A percentile compares a stretch with the other conserved stretches of the same genome.
Conservation (phyloP, 2,797 vertebrate species). For the Phrynocephalus guinanensis region DNA sequence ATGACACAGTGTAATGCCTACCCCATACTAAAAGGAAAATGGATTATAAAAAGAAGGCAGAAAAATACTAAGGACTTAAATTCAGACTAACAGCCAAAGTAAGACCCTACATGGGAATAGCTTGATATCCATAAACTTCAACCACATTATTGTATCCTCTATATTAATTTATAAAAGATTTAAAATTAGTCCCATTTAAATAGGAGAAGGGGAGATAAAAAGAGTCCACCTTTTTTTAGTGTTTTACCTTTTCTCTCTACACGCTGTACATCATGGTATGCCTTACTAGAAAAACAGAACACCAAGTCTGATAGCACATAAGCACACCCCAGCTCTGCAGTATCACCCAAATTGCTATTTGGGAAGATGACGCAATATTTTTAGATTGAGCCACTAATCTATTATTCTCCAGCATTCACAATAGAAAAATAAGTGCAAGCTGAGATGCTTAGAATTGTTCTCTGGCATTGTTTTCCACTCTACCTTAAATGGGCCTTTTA, state of each 20-base stretch:
- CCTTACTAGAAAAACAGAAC: background rate
- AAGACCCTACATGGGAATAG: too few species aligned
- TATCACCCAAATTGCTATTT: constrained; percentile 29
- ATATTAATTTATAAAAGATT: background rate
- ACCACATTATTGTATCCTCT: background rate
- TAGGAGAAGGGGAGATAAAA: background rate
- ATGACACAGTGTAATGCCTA: too few species aligned
- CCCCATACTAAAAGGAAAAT: too few species aligned
- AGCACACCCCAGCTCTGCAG: constrained; percentile 1
- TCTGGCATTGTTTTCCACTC: background rate
- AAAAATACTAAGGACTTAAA: too few species aligned
- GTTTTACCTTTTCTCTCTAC: background rate
- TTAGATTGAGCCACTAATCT: constrained; percentile 34
- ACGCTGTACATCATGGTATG: background rate
- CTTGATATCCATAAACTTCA: too few species aligned
- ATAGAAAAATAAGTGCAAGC: constrained; percentile 32
- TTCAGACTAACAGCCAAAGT: too few species aligned
- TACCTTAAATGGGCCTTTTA: background rate
- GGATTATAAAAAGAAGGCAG: too few species aligned
- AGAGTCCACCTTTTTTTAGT: background rate
- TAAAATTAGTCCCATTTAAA: background rate
- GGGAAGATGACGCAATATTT: constrained; percentile 17
- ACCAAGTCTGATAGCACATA: background rate
- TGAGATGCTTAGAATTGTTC: constrained; percentile 31
- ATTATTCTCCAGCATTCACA: constrained; percentile 50